Conservation (phyloP, 2,113 vertebrate species). For the Solenodon paradoxus region DNA sequence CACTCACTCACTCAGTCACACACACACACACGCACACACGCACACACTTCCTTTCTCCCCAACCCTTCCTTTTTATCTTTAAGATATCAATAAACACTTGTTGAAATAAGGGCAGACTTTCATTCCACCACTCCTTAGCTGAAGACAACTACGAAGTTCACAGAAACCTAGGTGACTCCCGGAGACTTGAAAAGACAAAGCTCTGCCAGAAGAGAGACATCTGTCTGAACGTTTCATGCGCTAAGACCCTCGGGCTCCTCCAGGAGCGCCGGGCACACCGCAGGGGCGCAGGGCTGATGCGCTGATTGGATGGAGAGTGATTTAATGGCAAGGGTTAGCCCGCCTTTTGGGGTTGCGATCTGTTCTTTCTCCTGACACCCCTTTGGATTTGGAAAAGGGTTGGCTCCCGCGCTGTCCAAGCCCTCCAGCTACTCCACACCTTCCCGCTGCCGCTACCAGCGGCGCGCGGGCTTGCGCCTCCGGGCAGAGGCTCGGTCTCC, state of each 20-base stretch:
- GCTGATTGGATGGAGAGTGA: neutral
- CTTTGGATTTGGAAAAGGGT: neutral
- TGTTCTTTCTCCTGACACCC: neutral
- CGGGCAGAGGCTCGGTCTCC: neutral
- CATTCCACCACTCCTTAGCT: neutral
- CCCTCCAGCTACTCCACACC: neutral
- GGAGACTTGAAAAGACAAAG: neutral
- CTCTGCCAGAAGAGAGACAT: neutral
- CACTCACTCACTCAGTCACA: neutral
- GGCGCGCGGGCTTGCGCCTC: rapidly evolving
- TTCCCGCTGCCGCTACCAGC: neutral
- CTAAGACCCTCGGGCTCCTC: neutral
- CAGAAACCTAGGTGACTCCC: neutral
- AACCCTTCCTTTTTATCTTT: neutral
- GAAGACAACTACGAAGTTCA: neutral
- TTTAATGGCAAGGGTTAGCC: neutral
- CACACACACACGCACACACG: neutral
- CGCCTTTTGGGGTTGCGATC: too few relatives aligned
- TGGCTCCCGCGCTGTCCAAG: neutral
- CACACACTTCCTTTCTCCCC: neutral
- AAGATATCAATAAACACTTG: neutral
- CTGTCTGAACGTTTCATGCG: neutral
- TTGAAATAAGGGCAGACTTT: neutral
- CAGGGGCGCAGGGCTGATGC: neutral
- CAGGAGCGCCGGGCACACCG: neutral